Base-by-base conservation (phyloP, 2,797 vertebrate genomes). In the Anisognathus igniventris region DNA sequence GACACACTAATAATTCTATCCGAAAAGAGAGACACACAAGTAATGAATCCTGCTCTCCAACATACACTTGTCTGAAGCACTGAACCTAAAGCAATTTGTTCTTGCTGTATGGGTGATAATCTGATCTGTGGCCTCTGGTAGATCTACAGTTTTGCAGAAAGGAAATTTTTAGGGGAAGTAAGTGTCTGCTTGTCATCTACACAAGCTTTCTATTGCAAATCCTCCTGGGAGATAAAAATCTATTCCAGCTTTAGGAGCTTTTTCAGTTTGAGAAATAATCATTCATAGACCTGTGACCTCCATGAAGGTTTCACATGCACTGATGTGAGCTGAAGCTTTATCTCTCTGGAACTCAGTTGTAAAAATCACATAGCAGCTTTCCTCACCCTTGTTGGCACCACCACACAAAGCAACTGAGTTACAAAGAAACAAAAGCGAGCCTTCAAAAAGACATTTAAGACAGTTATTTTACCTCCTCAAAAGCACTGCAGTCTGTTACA, bases 401-500 rank as follows among this genome's bases (percentile, higher is more conserved):
- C 5, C 23, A 30, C 31, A 61, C 13, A 78, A 31, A 10, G 8
- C 82, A 83, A 93, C 0, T 3, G 8, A 70, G 14, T 51, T 28
- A 17, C 6, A 28, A 42, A 42, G 14, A 58, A 86, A 86, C 57
- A 74, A 2, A 33, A 33, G 15, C 7, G 62, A 64, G 20, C 4
- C 40, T 81, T 61, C 37, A 48, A 51, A 76, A 76, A 58, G 14
- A 65, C 5, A 53, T 33, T 66, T 25, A 50, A 71, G 42, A 66
- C 7, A 5, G 44, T 25, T 88, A 60, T 47, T 93, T 94, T 94
- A 99, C 99, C 98, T 99, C 99, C 4, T 98, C 98, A 42, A 98
- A 99, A 15, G 99, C 97, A 7, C 94, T 80, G 44, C 99, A 99
- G 80, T 98, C 99, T 3, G 98, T 96, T 64, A 99, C 97, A 91